phyloP scores from a whole-genome alignment of 2,113 vertebrate species.

The Tympanuchus pallidicinctus region DNA sequence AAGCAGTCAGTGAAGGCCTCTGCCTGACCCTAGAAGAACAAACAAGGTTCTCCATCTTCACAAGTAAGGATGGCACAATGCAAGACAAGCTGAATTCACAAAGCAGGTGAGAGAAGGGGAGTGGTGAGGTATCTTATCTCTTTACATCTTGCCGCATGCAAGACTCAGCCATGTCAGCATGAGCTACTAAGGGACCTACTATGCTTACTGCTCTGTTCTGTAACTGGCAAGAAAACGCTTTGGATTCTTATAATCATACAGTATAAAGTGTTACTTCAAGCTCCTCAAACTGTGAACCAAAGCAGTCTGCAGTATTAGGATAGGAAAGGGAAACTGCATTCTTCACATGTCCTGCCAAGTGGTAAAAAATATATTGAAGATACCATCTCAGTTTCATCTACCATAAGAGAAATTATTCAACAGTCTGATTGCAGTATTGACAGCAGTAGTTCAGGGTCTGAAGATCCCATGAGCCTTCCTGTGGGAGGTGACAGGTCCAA shows the following conservation, averaged over 20 bases:
- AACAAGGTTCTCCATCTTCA: not conserved
- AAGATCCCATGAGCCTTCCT: not conserved
- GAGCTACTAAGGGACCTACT: not conserved
- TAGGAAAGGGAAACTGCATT: not conserved
- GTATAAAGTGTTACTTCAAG: not conserved
- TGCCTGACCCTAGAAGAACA: not conserved
- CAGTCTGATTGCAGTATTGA: not conserved
- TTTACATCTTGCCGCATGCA: not conserved
- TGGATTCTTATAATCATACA: not conserved
- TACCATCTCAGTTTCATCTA: not conserved
- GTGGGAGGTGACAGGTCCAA: not conserved
- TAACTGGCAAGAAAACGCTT: not conserved
- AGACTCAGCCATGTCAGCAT: not conserved
- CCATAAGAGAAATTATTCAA: not conserved
- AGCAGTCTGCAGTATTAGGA: not conserved
- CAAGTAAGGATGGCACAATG: not conserved
- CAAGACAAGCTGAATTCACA: not conserved
- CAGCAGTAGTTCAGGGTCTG: not conserved
- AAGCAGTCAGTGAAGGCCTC: not conserved
- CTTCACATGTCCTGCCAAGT: not conserved
- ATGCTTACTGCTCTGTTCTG: not conserved
- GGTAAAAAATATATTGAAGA: not conserved
- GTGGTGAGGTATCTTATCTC: not conserved
- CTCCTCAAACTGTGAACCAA: not conserved
- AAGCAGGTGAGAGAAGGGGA: not conserved